phyloP scores from a whole-genome alignment of 2,797 vertebrate genomes.

The Poeciliopsis turneri region DNA sequence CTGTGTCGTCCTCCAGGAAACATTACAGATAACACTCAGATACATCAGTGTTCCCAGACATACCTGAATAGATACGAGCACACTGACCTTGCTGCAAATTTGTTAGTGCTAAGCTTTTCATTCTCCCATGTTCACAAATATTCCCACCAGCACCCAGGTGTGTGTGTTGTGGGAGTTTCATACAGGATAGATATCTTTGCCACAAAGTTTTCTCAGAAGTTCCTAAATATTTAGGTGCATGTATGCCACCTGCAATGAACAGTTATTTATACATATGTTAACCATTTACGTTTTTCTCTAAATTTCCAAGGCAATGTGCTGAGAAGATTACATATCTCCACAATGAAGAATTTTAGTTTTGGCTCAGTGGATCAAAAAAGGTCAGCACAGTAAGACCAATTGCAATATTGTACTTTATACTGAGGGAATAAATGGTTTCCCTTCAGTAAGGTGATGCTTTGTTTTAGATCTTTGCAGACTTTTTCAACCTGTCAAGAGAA shows the following conservation, averaged over 20 bases:
- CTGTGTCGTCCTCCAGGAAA: conserved; percentile 10
- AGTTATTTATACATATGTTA: conserved; percentile 28
- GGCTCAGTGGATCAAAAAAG: not conserved
- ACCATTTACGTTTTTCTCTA: conserved; percentile 5
- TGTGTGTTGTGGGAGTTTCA: conserved; percentile 21
- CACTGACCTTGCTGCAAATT: conserved; percentile 27
- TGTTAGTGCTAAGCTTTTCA: not conserved
- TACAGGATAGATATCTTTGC: conserved; percentile 4
- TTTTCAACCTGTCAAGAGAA: not conserved
- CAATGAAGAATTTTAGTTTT: not conserved
- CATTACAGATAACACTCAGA: conserved; percentile 30
- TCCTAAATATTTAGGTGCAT: conserved; percentile 57
- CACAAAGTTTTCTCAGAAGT: conserved; percentile 50
- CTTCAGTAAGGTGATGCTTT: not conserved
- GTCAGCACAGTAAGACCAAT: not conserved
- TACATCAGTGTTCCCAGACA: conserved; percentile 34
- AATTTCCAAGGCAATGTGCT: not conserved
- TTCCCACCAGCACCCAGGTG: conserved; percentile 9
- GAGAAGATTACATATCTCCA: not conserved
- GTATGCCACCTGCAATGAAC: conserved; percentile 4
- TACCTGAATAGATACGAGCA: conserved; percentile 17
- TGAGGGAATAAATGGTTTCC: not conserved
- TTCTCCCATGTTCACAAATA: conserved; percentile 14
- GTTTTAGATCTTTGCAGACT: not conserved
- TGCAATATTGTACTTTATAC: not conserved